Base-by-base conservation (phyloP, 2,113 vertebrate genomes). In the Seriola quinqueradiata region DNA sequence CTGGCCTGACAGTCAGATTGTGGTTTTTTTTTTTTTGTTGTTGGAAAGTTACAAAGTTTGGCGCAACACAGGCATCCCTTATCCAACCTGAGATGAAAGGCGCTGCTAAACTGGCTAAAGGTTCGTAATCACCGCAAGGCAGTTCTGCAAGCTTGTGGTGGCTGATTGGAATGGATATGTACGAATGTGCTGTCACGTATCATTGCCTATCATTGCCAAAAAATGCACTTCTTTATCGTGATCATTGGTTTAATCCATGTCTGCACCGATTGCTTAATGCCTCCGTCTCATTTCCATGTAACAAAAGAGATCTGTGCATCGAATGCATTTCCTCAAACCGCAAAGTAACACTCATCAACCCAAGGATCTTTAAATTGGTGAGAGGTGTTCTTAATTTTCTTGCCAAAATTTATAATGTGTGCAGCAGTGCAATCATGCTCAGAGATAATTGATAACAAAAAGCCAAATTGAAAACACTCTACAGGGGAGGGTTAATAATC, bases 381-480 rank as follows among this genome's bases (percentile, higher is more conserved):
- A 66, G 46, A 58, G 57, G 17, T 59, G 52, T 63, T 70, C 78
- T 36, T 58, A 57, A 83, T 89, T 61, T 71, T 59, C 69, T 25
- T 68, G 52, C 61, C 80, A 74, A 42, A 46, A 46, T 77, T 70
- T 77, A 50, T 59, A 46, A 81, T 5, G 54, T 84, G 84, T 55
- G 71, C 90, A 84, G 87, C 75, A 3, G 50, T 84, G 89, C 90
- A 93, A 82, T 91, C 88, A 83, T 32, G 77, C 86, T 85, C 58
- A 40, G 81, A 79, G 83, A 88, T 90, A 89, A 90, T 82, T 82
- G 86, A 91, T 82, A 83, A 92, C 89, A 92, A 90, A 90, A 90
- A 81, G 73, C 69, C 54, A 87, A 93, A 92, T 90, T 87, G 89
- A 92, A 92, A 92, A 81, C 84, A 76, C 90, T 92, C 82, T 54